These are phyloP conservation scores for Tupaia chinensis DNA, from an alignment of 2,113 vertebrate species.

Conservation along the genomic window DNA sequence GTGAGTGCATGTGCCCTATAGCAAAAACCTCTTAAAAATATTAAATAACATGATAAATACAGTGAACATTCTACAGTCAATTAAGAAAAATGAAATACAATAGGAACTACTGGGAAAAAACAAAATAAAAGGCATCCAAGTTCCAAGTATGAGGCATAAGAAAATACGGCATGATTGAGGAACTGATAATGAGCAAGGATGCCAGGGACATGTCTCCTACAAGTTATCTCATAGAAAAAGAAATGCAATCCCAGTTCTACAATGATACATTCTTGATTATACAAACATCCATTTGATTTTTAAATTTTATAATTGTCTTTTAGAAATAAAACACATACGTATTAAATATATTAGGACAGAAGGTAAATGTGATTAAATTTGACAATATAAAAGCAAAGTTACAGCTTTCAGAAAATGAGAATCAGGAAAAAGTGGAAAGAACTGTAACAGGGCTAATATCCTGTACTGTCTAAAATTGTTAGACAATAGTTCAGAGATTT, in stretches of 20 bases:
- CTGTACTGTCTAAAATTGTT: not conserved
- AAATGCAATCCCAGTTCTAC: not conserved
- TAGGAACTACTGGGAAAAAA: slow-evolving; percentile 9
- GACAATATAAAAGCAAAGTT: not conserved
- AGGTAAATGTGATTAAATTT: not conserved
- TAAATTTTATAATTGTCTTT: not conserved
- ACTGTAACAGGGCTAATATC: not conserved
- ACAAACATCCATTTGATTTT: not conserved
- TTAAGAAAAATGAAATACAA: not conserved
- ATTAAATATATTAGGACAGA: not conserved
- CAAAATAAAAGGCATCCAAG: not conserved
- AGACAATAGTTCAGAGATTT: not conserved
- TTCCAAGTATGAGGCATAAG: not conserved
- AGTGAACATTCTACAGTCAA: not conserved
- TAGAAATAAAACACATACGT: not conserved
- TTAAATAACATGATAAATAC: slow-evolving; percentile 19
- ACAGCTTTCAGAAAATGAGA: not conserved
- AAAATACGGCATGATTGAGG: not conserved
- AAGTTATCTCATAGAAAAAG: not conserved
- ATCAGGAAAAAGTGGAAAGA: not conserved
- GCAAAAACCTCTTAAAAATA: not conserved
- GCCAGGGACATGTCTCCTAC: too few species aligned
- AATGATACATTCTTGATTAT: not conserved
- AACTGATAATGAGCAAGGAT: not conserved
- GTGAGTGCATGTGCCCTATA: too few species aligned